Percentiles rank a stretch among this genome's conserved stretches.
Conservation (phyloP, 2,797 vertebrate species). For the Hippoglossus hippoglossus region DNA sequence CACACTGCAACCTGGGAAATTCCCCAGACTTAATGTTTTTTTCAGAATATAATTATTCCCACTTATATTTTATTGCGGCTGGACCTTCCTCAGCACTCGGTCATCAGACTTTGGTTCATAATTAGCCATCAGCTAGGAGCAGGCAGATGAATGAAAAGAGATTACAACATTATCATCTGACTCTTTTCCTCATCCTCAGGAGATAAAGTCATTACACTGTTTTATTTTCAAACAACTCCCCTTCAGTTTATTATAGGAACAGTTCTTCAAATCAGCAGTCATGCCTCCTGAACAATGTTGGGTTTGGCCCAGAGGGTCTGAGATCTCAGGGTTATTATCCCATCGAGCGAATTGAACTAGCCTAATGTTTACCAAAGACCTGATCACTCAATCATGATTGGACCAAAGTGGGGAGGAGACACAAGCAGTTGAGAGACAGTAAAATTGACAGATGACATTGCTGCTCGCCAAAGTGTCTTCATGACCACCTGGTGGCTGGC, state of each 20-base stretch:
- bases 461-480: no score
- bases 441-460: no score
- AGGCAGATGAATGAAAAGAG: slow-evolving; percentile 1
- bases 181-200: neutral
- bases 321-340: no score
- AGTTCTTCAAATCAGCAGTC: neutral
- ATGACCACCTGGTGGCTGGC: no score
- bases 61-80: neutral
- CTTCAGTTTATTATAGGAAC: neutral
- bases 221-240: neutral
- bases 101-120: neutral
- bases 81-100: neutral
- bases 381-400: no score
- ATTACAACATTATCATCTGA: neutral
- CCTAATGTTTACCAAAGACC: no score
- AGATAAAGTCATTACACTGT: neutral
- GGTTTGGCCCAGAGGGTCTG: no score
- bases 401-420: no score
- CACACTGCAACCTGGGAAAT: neutral
- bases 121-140: neutral
- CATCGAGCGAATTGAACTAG: no score
- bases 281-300: no score
- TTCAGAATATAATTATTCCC: neutral
- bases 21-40: neutral
- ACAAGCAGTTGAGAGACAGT: no score